These are phyloP conservation scores for Eupristina koningsbergeri DNA, from an alignment of 1,140 invertebrate genomes.

Conservation along the genomic window DNA sequence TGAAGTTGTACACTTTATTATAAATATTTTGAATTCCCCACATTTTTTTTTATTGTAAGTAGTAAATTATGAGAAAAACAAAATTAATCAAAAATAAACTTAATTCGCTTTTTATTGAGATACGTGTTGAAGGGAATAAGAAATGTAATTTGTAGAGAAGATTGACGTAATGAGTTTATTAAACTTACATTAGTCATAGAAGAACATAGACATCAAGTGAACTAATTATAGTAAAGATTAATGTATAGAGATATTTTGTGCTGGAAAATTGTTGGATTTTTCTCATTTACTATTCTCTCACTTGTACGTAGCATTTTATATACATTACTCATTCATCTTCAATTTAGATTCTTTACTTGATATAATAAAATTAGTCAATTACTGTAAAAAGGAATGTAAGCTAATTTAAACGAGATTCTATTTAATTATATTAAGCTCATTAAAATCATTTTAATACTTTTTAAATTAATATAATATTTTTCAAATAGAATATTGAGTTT, in stretches of 20 bases:
- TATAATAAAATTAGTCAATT: not conserved
- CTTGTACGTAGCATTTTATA: not conserved
- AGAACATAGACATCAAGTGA: not conserved
- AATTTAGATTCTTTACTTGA: not conserved
- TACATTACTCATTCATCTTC: not conserved
- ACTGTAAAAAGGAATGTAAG: not conserved
- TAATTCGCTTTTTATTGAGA: not conserved
- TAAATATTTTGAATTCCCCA: too few relatives aligned
- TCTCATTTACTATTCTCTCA: not conserved
- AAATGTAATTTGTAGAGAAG: not conserved
- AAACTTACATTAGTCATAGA: not conserved
- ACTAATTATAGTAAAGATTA: not conserved
- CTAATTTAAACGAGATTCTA: not conserved
- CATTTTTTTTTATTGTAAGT: too few relatives aligned
- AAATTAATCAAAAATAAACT: not conserved
- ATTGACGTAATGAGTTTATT: not conserved
- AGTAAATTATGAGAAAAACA: not conserved
- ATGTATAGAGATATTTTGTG: not conserved
- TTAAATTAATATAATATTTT: not conserved
- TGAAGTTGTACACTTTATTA: not conserved
- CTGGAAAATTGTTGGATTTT: not conserved
- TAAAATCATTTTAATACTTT: not conserved
- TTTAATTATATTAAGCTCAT: not conserved
- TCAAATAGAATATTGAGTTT: too few relatives aligned
- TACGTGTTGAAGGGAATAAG: not conserved